Conservation (phyloP, 2,113 vertebrate species). For the Carassius auratus region DNA sequence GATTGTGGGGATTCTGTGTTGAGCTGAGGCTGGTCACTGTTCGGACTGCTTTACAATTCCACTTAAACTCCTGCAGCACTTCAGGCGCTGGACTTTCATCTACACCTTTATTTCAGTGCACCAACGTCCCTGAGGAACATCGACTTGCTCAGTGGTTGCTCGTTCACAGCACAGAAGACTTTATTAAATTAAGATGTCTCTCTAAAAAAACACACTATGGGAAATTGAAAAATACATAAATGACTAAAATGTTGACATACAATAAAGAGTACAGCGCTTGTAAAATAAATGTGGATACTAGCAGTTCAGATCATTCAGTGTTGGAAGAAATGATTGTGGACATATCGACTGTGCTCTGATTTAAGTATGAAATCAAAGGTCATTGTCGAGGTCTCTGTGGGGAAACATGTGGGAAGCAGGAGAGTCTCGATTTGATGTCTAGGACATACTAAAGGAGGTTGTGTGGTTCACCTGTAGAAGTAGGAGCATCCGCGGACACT, state of each 20-base stretch:
- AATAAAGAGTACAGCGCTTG: not conserved
- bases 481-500: slow-evolving; percentile 83
- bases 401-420: not conserved
- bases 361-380: no score
- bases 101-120: slow-evolving; percentile 41
- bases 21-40: slow-evolving; percentile 69
- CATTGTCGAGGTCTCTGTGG: not conserved
- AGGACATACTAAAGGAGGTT: not conserved
- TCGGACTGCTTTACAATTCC: slow-evolving; percentile 59
- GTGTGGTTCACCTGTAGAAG: slow-evolving; percentile 79
- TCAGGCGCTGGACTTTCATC: slow-evolving; percentile 12
- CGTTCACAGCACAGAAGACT: not conserved
- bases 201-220: no score
- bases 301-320: no score
- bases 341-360: no score
- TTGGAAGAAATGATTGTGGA: no score
- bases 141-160: not conserved
- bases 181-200: no score
- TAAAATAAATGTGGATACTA: not conserved
- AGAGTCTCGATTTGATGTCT: not conserved
- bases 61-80: slow-evolving; percentile 25
- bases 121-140: slow-evolving; percentile 11
- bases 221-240: not conserved
- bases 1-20: slow-evolving; percentile 79
- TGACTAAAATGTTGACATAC: not conserved